A percentile compares a stretch with the other conserved stretches of the same genome.
Conservation (phyloP, 2,797 vertebrate species). For the Pterois miles region DNA sequence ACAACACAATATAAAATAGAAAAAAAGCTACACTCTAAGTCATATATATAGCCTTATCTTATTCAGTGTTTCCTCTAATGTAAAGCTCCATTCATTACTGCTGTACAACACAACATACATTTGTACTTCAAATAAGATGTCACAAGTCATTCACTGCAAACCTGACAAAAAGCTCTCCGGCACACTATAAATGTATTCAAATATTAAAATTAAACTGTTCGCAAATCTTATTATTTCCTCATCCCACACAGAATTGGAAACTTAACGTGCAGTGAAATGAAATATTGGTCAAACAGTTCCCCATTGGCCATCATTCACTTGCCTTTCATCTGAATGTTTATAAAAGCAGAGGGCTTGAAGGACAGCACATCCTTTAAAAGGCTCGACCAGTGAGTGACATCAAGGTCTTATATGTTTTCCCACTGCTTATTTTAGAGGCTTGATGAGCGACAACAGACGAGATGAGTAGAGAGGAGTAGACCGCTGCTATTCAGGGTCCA, state of each 20-base stretch:
- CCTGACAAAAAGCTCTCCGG: neutral
- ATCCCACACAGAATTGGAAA: neutral
- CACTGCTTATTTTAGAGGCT: conserved; percentile 28
- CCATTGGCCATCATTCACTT: conserved; percentile 15
- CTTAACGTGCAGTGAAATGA: conserved; percentile 18
- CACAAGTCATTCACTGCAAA: conserved; percentile 1
- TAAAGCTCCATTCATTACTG: neutral
- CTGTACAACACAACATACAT: neutral
- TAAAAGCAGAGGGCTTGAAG: conserved; percentile 31
- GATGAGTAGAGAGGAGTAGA: conserved; percentile 21
- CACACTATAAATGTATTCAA: neutral
- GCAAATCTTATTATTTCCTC: conserved; percentile 23
- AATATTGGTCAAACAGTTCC: conserved; percentile 22
- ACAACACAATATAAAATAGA: neutral
- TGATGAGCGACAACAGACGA: conserved; percentile 44
- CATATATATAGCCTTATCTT: neutral
- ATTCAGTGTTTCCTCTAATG: neutral
- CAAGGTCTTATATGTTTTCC: conserved; percentile 35
- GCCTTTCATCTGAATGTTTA: conserved; percentile 38
- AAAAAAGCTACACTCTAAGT: neutral
- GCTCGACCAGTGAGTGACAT: conserved; percentile 26
- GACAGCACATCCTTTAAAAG: conserved; percentile 36
- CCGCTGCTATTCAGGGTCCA: conserved; percentile 28
- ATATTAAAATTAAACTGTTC: conserved; percentile 11
- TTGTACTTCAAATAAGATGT: neutral